phyloP scores from a whole-genome alignment of 2,888 invertebrate genomes.

The Dolichopus griseipennis region DNA sequence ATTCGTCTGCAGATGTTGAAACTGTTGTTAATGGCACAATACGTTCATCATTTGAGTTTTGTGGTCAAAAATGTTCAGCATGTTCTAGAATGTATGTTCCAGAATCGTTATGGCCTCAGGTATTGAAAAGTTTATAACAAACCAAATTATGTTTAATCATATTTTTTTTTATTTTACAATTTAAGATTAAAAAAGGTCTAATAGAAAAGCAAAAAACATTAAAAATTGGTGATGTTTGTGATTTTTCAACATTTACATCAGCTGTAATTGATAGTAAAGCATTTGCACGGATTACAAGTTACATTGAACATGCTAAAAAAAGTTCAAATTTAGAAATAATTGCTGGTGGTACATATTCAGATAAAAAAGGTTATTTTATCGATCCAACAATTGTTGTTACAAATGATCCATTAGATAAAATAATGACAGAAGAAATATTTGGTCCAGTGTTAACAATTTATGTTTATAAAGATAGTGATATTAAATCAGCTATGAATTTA shows the following conservation, averaged over 20 bases:
- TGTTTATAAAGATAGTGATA: constrained; percentile 73
- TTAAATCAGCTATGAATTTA: constrained; percentile 59
- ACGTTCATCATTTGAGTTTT: constrained; percentile 87
- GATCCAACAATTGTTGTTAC: constrained; percentile 88
- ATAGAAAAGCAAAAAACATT: constrained; percentile 4
- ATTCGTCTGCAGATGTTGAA: constrained; percentile 75
- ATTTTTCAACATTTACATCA: constrained; percentile 46
- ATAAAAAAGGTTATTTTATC: constrained; percentile 81
- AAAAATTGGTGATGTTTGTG: neutral
- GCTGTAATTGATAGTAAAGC: constrained; percentile 96
- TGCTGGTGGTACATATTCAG: constrained; percentile 81
- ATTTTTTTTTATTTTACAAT: neutral
- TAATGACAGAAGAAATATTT: constrained; percentile 94
- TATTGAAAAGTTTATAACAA: too few relatives aligned
- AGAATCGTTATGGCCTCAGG: constrained; percentile 63
- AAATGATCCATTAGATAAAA: constrained; percentile 73
- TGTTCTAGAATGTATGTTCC: constrained; percentile 93
- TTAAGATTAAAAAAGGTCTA: neutral
- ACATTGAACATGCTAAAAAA: constrained; percentile 70
- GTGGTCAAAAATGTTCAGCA: constrained; percentile 97
- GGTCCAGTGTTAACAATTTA: constrained; percentile 88
- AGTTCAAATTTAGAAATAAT: constrained; percentile 66
- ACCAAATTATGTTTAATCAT: neutral
- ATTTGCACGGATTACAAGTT: constrained; percentile 77
- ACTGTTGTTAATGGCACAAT: constrained; percentile 76